A percentile compares a stretch with the other conserved stretches of the same genome.
phyloP scores from a whole-genome alignment of 2,113 vertebrate species.

The Tinamus guttatus region DNA sequence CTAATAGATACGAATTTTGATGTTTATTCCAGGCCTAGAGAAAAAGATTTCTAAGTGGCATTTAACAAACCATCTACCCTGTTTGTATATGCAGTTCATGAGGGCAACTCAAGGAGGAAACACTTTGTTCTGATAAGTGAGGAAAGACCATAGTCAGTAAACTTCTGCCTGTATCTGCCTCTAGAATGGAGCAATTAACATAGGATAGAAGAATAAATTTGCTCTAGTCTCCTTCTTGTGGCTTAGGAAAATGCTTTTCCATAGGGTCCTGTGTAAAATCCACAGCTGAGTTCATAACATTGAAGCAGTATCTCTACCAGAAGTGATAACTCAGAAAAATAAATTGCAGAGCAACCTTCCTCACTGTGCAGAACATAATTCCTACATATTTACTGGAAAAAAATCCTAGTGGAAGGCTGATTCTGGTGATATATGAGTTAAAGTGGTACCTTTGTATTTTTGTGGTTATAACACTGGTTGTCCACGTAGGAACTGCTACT shows the following conservation, averaged over 20 bases:
- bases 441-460: not conserved
- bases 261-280: not conserved
- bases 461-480: not conserved
- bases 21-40: not conserved
- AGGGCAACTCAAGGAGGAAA: not conserved
- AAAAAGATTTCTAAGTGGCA: not conserved
- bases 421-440: not conserved
- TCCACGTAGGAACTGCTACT: not conserved
- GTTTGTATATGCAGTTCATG: not conserved
- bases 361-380: not conserved
- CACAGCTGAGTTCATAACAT: not conserved
- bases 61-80: not conserved
- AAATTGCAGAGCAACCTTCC: not conserved
- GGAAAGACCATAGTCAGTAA: not conserved
- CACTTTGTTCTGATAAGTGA: not conserved
- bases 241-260: not conserved
- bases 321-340: not conserved
- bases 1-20: not conserved
- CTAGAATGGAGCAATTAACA: not conserved
- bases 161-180: not conserved
- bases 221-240: not conserved
- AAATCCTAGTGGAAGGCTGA: not conserved
- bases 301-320: not conserved
- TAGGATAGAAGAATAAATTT: not conserved
- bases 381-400: not conserved